These are phyloP conservation scores for Phaenicophaeus curvirostris DNA, from an alignment of 2,797 vertebrate species.

Conservation along the genomic window DNA sequence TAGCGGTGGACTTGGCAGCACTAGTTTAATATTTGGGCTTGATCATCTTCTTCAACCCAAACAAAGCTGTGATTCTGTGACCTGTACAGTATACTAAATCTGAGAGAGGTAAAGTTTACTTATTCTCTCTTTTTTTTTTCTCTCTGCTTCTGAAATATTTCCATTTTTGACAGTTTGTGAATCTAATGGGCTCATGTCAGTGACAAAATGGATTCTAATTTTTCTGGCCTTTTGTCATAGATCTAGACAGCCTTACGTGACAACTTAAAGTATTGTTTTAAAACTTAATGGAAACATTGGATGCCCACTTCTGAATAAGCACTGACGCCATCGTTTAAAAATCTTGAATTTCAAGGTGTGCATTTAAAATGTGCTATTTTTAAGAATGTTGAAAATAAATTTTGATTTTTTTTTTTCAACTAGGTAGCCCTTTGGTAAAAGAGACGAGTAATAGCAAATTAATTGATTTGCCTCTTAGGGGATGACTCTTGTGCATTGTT, in stretches of 20 bases:
- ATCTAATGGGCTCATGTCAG: not conserved
- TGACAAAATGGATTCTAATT: not conserved
- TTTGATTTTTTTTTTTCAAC: not conserved
- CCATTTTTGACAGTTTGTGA: not conserved
- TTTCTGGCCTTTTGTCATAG: not conserved
- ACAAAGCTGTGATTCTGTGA: too few species aligned
- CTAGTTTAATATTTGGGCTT: too few species aligned
- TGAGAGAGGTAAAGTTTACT: not conserved
- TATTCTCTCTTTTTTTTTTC: not conserved
- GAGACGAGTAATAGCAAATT: not conserved
- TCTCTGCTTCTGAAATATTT: not conserved
- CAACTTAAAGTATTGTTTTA: conserved; percentile 9
- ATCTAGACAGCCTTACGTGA: not conserved
- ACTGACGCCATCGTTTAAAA: not conserved
- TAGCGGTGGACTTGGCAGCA: too few species aligned
- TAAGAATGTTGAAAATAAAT: not conserved
- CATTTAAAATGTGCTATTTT: not conserved
- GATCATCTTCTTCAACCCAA: too few species aligned
- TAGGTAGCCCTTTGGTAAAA: not conserved
- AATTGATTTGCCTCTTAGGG: not conserved
- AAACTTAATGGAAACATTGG: conserved; percentile 2
- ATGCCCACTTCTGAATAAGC: not conserved
- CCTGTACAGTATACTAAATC: not conserved
- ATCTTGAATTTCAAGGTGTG: not conserved
- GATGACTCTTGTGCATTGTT: not conserved